phyloP scores from a whole-genome alignment of 2,888 invertebrate species.

The Bombylius major region DNA sequence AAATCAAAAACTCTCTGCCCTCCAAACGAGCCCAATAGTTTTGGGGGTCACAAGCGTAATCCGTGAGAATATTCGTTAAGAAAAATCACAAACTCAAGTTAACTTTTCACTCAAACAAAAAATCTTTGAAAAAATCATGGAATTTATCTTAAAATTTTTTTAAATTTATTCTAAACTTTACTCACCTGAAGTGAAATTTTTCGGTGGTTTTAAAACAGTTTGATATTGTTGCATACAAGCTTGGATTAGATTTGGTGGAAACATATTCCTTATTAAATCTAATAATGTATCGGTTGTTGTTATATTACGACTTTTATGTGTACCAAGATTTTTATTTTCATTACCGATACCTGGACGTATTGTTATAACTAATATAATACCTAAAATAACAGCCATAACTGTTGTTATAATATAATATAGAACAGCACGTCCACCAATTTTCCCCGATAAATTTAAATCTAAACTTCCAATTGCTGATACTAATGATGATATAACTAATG shows the following conservation, averaged over 20 bases:
- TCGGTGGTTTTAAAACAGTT: slow-evolving; percentile 25
- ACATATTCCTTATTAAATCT: slow-evolving; percentile 64
- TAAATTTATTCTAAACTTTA: no score
- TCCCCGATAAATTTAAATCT: slow-evolving; percentile 52
- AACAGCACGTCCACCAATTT: slow-evolving; percentile 52
- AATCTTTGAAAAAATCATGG: no score
- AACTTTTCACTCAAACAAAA: no score
- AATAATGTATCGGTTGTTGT: slow-evolving; percentile 56
- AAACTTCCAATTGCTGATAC: slow-evolving; percentile 56
- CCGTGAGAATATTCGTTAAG: no score
- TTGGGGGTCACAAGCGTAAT: no score
- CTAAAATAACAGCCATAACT: slow-evolving; percentile 52
- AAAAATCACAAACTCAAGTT: no score
- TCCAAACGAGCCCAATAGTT: no score
- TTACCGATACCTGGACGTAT: slow-evolving; percentile 47
- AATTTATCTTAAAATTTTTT: no score
- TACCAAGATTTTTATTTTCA: neutral
- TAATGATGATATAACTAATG: slow-evolving; percentile 54
- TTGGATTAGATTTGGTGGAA: slow-evolving; percentile 76
- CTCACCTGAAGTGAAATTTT: slow-evolving; percentile 19
- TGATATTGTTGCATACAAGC: slow-evolving; percentile 53
- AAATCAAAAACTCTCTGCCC: no score
- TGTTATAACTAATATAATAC: slow-evolving; percentile 53
- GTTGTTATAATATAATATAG: slow-evolving; percentile 58
- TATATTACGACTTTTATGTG: slow-evolving; percentile 34